Base-by-base conservation (phyloP, 2,888 invertebrate species). In the Leucophora obtusa region DNA sequence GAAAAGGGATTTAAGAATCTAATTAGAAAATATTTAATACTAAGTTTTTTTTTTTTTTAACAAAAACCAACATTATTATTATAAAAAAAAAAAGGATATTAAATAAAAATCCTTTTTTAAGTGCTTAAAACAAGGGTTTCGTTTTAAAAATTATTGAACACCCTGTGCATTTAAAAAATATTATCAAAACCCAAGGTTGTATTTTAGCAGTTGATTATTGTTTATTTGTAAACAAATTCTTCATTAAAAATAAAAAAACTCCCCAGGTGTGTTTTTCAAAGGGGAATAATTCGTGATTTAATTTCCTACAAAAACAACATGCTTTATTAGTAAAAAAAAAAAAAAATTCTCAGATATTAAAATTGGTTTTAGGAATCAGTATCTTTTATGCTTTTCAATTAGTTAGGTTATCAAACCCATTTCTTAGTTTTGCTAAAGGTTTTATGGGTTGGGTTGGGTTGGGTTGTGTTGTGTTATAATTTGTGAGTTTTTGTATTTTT, bases 271-370 rank as follows among this genome's bases (percentile, higher is more conserved):
- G 54, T 51, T 53, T 54, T 47, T 21, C 60, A 35, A 66, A 65
- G 50, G 21, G 58, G 54, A 70, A 65, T 69, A 72, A 38, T 43
- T 60, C 33, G 50, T 33, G 73, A 60, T 62, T 47, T 47, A n/a
- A 50, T 38, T 33, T 51, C 10, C 17, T 28, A 33, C 63, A 60
- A 62, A 15, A 66, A 68, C 59, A 68, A 28, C 79, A 79, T 81
- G 81, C 81, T 60, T 38, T 43, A 74, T 81, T 81, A 81, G 77
- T 81, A 59, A 54, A 8, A 21, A n/a, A 50, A 28, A n/a, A 50
- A 43, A 14, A 1, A 35, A 35, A 35, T 9, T 51, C 17, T 53
- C 14, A 66, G 59, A 53, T 17, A 17, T 56, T 56, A 15, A 50
- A 58, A 63, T 11, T 47, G 43, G 43, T n/a, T 47, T 47, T 47